These are phyloP conservation scores for Anhinga rufa DNA, from an alignment of 2,113 vertebrate species.

Conservation along the genomic window DNA sequence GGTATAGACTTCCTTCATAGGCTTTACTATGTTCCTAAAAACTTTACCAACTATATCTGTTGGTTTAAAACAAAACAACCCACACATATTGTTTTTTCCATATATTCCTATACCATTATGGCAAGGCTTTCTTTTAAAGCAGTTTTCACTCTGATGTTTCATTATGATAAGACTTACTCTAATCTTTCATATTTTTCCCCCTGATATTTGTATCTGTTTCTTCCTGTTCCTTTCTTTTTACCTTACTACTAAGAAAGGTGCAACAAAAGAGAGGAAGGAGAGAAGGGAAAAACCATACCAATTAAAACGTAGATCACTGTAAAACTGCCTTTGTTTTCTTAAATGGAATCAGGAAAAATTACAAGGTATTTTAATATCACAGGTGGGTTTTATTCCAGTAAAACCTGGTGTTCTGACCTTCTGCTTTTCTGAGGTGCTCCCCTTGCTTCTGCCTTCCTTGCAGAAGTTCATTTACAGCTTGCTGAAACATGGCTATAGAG, in stretches of 20 bases:
- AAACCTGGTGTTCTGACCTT: neutral
- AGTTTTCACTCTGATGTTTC: neutral
- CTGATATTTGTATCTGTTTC: neutral
- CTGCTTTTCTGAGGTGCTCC: neutral
- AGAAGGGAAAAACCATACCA: neutral
- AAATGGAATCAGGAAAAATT: neutral
- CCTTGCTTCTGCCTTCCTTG: neutral
- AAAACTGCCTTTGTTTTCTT: neutral
- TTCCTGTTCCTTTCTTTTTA: neutral
- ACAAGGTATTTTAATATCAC: neutral
- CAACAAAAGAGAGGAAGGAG: neutral
- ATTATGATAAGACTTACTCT: neutral
- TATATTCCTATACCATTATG: neutral
- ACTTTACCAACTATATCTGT: neutral
- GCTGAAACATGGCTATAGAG: neutral
- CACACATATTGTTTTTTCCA: neutral
- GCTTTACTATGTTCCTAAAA: neutral
- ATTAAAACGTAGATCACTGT: neutral
- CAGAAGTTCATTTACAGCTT: neutral
- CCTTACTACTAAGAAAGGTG: neutral
- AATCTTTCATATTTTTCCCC: fast-evolving
- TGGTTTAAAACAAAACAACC: neutral
- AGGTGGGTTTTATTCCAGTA: neutral
- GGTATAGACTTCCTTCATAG: neutral
- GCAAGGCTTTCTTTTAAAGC: neutral